phyloP scores from a whole-genome alignment of 2,888 invertebrate genomes.

The Xanthorhoe designata region DNA sequence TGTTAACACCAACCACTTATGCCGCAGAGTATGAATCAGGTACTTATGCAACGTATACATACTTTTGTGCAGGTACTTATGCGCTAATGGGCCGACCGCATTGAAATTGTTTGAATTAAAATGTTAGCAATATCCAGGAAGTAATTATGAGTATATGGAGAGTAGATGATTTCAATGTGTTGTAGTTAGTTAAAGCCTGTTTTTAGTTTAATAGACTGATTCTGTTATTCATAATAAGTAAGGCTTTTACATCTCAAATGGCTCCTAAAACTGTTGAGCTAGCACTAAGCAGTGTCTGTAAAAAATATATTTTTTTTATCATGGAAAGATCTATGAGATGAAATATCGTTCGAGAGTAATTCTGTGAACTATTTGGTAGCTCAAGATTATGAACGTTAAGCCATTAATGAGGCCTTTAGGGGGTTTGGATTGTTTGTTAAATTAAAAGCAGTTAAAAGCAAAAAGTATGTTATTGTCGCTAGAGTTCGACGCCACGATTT shows the following conservation, averaged over 20 bases:
- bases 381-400: too few species aligned
- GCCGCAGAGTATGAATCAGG: constrained; percentile 15
- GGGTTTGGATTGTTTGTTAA: background rate
- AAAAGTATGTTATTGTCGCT: background rate
- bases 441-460: background rate
- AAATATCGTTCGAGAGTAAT: too few species aligned
- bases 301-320: too few species aligned
- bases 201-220: too few species aligned
- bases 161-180: background rate
- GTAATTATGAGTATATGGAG: background rate
- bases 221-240: too few species aligned
- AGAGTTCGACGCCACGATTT: background rate
- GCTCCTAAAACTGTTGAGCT: too few species aligned
- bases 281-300: too few species aligned
- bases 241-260: too few species aligned
- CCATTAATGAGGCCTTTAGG: too few species aligned
- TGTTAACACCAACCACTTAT: constrained; percentile 36
- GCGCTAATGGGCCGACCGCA: constrained; percentile 13
- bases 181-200: background rate
- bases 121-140: background rate
- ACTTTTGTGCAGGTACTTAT: constrained; percentile 7
- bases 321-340: too few species aligned
- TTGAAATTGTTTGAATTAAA: constrained; percentile 16
- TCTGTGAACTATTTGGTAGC: too few species aligned
- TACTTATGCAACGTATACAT: background rate